A percentile compares a stretch with the other conserved stretches of the same genome.
phyloP scores from a whole-genome alignment of 92 coral and sea anemone genomes.

The Paramuricea clavata region DNA sequence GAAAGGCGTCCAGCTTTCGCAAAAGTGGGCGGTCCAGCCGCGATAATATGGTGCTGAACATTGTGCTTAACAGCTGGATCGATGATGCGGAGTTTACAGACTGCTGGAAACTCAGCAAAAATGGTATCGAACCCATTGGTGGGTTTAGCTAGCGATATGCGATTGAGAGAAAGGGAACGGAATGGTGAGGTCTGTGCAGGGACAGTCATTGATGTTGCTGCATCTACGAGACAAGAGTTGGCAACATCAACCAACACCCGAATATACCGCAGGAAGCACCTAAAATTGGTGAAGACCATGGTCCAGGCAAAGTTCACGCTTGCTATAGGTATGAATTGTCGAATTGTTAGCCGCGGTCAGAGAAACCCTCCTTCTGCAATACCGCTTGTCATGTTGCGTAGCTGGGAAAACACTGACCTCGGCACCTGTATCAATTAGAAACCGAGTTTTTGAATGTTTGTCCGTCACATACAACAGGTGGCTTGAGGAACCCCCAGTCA shows the following conservation, averaged over 20 bases:
- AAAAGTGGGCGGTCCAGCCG: conserved; percentile 26
- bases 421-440: background rate
- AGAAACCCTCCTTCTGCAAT: background rate
- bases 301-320: conserved; percentile 1
- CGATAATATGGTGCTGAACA: conserved; percentile 17
- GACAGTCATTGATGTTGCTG: background rate
- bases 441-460: too few relatives aligned
- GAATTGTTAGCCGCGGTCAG: conserved; percentile 14
- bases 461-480: background rate
- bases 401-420: background rate
- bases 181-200: conserved; percentile 4
- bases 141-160: background rate
- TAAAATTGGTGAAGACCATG: conserved; percentile 19
- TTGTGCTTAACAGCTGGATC: conserved; percentile 2
- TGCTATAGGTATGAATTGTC: conserved; percentile 2
- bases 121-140: conserved; percentile 2
- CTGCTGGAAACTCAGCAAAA: background rate
- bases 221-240: background rate
- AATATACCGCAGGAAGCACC: background rate
- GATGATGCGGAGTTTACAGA: background rate
- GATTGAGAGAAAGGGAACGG: background rate
- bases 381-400: background rate
- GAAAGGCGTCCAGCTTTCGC: conserved; percentile 20
- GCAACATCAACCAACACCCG: background rate
- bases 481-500: background rate